phyloP scores from a whole-genome alignment of 1,140 invertebrate genomes.

The Brachionus paranguensis region DNA sequence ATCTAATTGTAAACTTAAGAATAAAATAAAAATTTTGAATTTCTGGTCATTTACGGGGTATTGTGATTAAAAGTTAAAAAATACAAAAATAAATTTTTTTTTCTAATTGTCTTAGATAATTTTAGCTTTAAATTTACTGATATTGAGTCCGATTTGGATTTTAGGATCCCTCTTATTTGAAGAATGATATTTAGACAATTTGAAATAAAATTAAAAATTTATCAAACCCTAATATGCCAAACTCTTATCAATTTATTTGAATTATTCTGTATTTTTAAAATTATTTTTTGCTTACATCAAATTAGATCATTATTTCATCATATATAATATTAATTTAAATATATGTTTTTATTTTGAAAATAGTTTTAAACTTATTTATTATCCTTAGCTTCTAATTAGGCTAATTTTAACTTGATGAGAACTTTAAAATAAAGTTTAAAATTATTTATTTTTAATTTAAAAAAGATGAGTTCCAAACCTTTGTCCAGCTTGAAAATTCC shows the following conservation, averaged over 20 bases:
- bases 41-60: not conserved
- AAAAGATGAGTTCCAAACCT: not conserved
- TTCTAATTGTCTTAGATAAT: too few relatives aligned
- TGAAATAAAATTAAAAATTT: too few relatives aligned
- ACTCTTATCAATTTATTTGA: too few relatives aligned
- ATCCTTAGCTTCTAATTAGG: not conserved
- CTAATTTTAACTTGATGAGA: not conserved
- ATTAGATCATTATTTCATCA: not conserved
- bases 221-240: too few relatives aligned
- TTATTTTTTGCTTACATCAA: not conserved
- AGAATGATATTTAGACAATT: too few relatives aligned
- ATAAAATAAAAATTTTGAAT: not conserved
- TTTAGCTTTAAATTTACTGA: too few relatives aligned
- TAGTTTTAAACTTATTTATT: not conserved
- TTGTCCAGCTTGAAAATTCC: not conserved
- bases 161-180: too few relatives aligned
- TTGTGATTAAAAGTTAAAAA: too few relatives aligned
- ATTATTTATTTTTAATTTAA: not conserved
- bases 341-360: too few relatives aligned
- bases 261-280: not conserved
- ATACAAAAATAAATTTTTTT: too few relatives aligned
- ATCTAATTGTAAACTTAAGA: not conserved
- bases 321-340: too few relatives aligned
- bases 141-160: too few relatives aligned
- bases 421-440: not conserved